Evolutionary conservation across 2,797 vertebrate species (phyloP), one percentile per base, ranked within the genome.

Genomic region (Neosalanx taihuensis): DNA sequence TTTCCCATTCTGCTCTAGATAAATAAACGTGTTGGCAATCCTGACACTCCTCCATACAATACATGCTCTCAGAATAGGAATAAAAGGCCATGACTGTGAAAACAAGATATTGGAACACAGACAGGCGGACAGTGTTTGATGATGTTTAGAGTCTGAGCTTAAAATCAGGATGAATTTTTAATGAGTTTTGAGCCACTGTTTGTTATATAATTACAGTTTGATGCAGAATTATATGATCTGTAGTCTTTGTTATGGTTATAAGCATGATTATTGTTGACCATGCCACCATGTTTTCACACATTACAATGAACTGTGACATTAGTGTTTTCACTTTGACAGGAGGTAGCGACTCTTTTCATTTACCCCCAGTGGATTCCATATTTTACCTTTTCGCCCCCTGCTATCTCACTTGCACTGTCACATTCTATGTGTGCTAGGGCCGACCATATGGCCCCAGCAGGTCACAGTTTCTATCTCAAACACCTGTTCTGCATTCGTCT

Each of bases 31-130:
- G 33, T 60, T 73, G 65, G 60, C 49, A 57, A 62, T 33, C 69
- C 59, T 74, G 70, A 70, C 74, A 76, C 70, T 74, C 63, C 67
- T 58, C 70, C 67, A 53, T 53, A 53, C 51, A 53, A n/a, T 72
- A 71, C 41, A 74, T 73, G 56, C 57, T 18, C 66, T 75, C 70
- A 69, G 35, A 59, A 63, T 29, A 60, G 63, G 71, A 60, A 64
- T 41, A 69, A 69, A 74, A 67, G 35, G 31, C 67, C 63, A 53
- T 6, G 2, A 41, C 60, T 67, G 49, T 30, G 72, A 65, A 53
- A n/a, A 15, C 59, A 18, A 17, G 41, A 49, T 20, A 7, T 30
- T 68, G 31, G 63, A 59, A 46, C 71, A 70, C 66, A 73, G 63
- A 66, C 68, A 69, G 60, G 15, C 29, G n/a, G 62, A 64, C 41